These are phyloP conservation scores for Forbesichthys agassizii DNA, from an alignment of 2,113 vertebrate species.

Conservation along the genomic window DNA sequence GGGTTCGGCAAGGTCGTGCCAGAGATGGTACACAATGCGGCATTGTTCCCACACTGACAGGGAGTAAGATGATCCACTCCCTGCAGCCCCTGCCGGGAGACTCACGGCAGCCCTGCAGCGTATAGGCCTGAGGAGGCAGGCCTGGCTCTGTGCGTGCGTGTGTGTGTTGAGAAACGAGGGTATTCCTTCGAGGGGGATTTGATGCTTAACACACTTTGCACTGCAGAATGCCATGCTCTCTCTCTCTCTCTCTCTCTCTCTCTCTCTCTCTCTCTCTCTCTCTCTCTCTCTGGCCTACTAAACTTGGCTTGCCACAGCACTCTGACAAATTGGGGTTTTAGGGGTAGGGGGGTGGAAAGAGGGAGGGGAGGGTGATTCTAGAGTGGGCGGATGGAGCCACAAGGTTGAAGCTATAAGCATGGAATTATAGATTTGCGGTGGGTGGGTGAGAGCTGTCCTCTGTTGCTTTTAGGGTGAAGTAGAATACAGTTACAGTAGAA, in stretches of 20 bases:
- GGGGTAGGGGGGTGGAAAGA: conserved; percentile 30
- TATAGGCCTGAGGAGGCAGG: conserved; percentile 42
- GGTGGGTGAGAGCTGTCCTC: background rate
- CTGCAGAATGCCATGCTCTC: conserved; percentile 50
- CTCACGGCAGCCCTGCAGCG: conserved; percentile 47
- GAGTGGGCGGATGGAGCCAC: background rate
- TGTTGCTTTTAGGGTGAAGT: too few relatives aligned
- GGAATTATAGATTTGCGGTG: background rate
- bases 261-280: conserved; percentile 3
- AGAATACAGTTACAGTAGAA: conserved; percentile 14
- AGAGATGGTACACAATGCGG: conserved; percentile 51
- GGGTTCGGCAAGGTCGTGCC: conserved; percentile 21
- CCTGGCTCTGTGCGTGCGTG: conserved; percentile 5
- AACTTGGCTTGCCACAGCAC: conserved; percentile 67
- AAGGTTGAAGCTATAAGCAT: background rate
- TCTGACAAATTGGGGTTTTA: conserved; percentile 8
- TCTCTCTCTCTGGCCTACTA: conserved; percentile 60
- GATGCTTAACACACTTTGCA: conserved; percentile 59
- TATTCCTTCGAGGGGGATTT: conserved; percentile 55
- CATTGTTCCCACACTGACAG: conserved; percentile 57
- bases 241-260: conserved; percentile 42
- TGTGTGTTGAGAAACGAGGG: conserved; percentile 65
- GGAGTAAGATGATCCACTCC: conserved; percentile 50
- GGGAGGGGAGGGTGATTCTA: conserved; percentile 5
- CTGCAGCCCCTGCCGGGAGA: conserved; percentile 29